Evolutionary conservation across 2,797 vertebrate species (phyloP).

Genomic region (Oreonectes daqikongensis): DNA sequence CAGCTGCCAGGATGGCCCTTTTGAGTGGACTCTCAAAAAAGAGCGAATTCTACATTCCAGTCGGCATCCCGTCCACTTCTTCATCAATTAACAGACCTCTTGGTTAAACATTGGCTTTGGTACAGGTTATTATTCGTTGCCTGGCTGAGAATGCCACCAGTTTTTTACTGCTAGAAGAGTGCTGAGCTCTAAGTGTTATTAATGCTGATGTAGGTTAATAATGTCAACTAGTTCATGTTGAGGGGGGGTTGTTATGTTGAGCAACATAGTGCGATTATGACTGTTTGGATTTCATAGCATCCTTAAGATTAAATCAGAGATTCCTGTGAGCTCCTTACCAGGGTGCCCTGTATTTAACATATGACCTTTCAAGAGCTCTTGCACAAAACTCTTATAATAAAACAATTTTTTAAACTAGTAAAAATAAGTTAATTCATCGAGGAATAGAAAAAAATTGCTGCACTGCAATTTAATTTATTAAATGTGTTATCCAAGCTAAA

Average conservation of each 20-base stretch:
- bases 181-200: background rate
- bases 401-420: too few species aligned
- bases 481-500: background rate
- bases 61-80: slow-evolving; percentile 35
- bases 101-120: slow-evolving; percentile 39
- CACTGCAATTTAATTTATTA: too few species aligned
- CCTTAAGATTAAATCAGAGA: slow-evolving; percentile 29
- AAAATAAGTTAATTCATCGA: background rate
- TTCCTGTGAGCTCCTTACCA: slow-evolving; percentile 59
- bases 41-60: slow-evolving; percentile 44
- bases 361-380: slow-evolving; percentile 58
- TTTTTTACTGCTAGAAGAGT: slow-evolving; percentile 17
- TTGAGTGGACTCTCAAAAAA: slow-evolving; percentile 44
- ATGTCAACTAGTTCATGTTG: background rate
- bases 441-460: background rate
- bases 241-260: background rate
- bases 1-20: slow-evolving; percentile 48
- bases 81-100: slow-evolving; percentile 48
- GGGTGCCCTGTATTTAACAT: slow-evolving; percentile 64
- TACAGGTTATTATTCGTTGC: background rate
- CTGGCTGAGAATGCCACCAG: background rate
- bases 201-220: slow-evolving; percentile 8
- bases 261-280: background rate
- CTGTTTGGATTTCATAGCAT: slow-evolving; percentile 17
- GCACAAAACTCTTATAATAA: background rate